Evolutionary conservation across 2,113 vertebrate genomes (phyloP), one percentile per base, ranked within the genome.

Genomic region (Sebastes schlegelii): DNA sequence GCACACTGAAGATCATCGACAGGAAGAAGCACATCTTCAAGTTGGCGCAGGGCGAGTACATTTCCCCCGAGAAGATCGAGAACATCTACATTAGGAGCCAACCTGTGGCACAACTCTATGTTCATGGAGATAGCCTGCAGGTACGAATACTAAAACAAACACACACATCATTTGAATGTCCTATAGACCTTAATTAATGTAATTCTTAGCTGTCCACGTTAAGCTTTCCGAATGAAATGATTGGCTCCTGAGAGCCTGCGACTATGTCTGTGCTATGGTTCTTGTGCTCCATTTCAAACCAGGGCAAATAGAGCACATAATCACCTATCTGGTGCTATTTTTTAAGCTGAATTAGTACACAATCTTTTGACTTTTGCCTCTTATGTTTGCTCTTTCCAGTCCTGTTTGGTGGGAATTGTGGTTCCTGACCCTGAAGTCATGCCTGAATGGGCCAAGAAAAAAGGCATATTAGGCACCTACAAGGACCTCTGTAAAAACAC

Each of bases 1-100:
- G 98, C 78, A 99, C 98, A 8, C 95, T 99, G 85, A 99, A 97
- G 95, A 99, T 99, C 65, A 97, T 99, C 34, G 98, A 99, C 91
- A 95, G 98, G 90, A 99, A 99, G 92, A 99, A 99, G 91, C 98
- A 99, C 81, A 99, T 99, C 91, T 99, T 99, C 92, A 99, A 99
- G 94, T 93, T 99, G 86, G 98, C 98, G 75, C 98, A 99, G 94
- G 98, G 98, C 77, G 98, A 99, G 84, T 99, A 99, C 48, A 97
- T 99, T 62, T 98, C 98, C 0, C 98, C 98, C 0, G 98, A 99
- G 95, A 99, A 99, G 95, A 99, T 99, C 4, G 98, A 99, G 92
- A 99, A 98, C 83, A 98, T 99, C 94, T 99, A 99, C 65, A 97
- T 97, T 78, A 96, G 98, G 77, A 97, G 98, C 23, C 95, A 99